phyloP scores from a whole-genome alignment of 2,113 vertebrate genomes.

The Gorilla gorilla region DNA sequence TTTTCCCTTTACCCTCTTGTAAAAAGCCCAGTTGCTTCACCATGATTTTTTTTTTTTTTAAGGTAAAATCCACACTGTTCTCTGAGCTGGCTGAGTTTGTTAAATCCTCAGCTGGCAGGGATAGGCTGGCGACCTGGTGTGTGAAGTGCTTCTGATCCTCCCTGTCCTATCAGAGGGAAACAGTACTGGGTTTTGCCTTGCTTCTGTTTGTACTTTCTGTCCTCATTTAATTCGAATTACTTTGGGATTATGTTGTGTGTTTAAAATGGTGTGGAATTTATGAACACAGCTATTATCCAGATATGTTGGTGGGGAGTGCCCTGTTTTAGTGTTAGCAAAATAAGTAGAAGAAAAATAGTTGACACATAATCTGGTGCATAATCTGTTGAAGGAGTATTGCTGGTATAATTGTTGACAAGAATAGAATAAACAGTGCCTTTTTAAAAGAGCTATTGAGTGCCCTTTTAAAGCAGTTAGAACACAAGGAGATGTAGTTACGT shows the following conservation, averaged over 20 bases:
- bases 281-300: not conserved
- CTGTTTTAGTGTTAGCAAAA: constrained; percentile 32
- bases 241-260: constrained; percentile 28
- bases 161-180: not conserved
- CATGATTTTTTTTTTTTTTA: not conserved
- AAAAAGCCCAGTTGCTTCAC: constrained; percentile 41
- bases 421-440: not conserved
- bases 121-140: not conserved
- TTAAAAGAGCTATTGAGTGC: not conserved
- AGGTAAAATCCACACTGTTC: constrained; percentile 57
- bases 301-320: not conserved
- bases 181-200: not conserved
- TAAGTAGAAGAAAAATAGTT: constrained; percentile 21
- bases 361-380: not conserved
- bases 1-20: constrained; percentile 53
- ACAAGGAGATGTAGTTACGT: not conserved
- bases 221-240: constrained; percentile 40
- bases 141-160: constrained; percentile 46
- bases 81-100: constrained; percentile 33
- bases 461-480: not conserved
- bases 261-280: not conserved
- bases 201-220: constrained; percentile 21
- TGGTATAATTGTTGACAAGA: constrained; percentile 23
- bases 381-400: not conserved
- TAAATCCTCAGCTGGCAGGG: constrained; percentile 48